Base-by-base conservation (phyloP, 1,140 invertebrate species). In the Vollenhovia emeryi region DNA sequence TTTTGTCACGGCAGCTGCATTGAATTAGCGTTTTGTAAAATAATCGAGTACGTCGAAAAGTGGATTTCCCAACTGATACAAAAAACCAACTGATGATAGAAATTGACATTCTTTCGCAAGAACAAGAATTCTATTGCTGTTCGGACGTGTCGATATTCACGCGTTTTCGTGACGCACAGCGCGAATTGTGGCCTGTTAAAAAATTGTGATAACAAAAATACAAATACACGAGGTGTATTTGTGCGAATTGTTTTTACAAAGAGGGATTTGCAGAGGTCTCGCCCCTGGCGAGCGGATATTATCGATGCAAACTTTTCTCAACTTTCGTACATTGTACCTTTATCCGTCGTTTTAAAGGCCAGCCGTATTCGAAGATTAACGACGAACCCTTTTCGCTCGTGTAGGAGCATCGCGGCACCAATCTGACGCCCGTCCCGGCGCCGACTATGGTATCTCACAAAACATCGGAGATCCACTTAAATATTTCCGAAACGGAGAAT, bases 391-490 rank as follows among this genome's bases (percentile, higher is more conserved):
- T 89, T 90, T 90, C 27, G 55, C n/a, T 48, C 30, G 30, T 27
- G 71, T 43, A 78, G 80, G 36, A 24, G 50, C 76, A 86, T 87
- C 76, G 62, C 13, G 21, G 9, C 45, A 71, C 36, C 69, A 64
- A 86, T 90, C 80, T 87, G 71, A 76, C 60, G 30, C 59, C 21
- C 73, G 30, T 18, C 21, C 45, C 8, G 43, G n/a, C 57, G 48
- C 30, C 50, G 71, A 13, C 55, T 50, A 48, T 90, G 80, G 84
- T 94, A 94, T 94, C 93, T 92, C 18, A 86, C 40, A 89, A 92
- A 93, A 93, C 89, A 93, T 93, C 91, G 64, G 21, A 90, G 88
- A 91, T 92, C 92, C 90, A 93, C 88, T 93, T 92, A 92, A 94
- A 93, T 93, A 92, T 93, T 93, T 93, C 87, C 59, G 91, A 93